Percentiles rank a stretch among this genome's conserved stretches.
Evolutionary conservation across 2,888 invertebrate genomes (phyloP).

Genomic region (Pollenia griseotomentosa): DNA sequence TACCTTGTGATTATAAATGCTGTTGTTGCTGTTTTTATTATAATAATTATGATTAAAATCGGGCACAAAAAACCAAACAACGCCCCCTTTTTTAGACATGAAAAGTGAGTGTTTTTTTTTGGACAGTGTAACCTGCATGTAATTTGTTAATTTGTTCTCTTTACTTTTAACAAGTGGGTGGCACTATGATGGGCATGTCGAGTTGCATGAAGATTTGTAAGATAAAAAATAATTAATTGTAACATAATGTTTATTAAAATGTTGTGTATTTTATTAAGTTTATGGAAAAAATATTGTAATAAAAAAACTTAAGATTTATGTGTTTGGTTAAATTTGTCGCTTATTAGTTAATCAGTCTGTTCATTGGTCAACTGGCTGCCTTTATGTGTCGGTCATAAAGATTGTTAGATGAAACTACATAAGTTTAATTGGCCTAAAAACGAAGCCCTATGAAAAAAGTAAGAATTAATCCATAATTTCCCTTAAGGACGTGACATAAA

Average conservation of each 20-base stretch:
- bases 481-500: too few relatives aligned
- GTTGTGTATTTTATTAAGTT: neutral
- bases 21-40: slow-evolving; percentile 36
- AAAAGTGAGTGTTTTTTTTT: neutral
- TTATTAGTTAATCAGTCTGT: too few relatives aligned
- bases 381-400: too few relatives aligned
- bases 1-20: slow-evolving; percentile 63
- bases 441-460: too few relatives aligned
- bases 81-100: slow-evolving; percentile 38
- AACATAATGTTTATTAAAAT: slow-evolving; percentile 20
- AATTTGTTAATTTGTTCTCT: slow-evolving; percentile 57
- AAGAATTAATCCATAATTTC: too few relatives aligned
- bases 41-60: slow-evolving; percentile 64
- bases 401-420: too few relatives aligned
- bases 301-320: neutral
- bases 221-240: slow-evolving; percentile 35
- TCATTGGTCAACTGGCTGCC: too few relatives aligned
- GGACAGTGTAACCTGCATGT: slow-evolving; percentile 32
- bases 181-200: neutral
- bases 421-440: too few relatives aligned
- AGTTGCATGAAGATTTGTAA: slow-evolving; percentile 20
- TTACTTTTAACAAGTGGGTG: slow-evolving; percentile 22
- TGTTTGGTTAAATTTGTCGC: too few relatives aligned
- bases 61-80: slow-evolving; percentile 1
- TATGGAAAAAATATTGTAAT: neutral